Base-by-base conservation (phyloP, 2,113 vertebrate genomes). In the Scortum barcoo region DNA sequence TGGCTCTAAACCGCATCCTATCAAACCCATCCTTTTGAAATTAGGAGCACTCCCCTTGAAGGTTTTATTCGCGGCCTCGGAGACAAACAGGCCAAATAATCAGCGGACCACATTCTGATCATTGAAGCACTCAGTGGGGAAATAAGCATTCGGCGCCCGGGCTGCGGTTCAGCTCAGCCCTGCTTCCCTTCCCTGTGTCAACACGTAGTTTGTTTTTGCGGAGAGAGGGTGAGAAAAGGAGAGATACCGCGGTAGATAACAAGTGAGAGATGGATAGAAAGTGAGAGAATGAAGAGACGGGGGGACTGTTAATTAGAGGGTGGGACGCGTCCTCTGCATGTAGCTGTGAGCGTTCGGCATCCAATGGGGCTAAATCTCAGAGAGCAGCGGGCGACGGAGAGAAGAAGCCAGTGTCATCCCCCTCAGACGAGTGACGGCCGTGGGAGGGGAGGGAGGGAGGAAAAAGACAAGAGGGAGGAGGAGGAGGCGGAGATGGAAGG, bases 401-500 rank as follows among this genome's bases (percentile, higher is more conserved):
- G 70, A 80, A 83, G 68, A 69, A 79, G 40, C 70, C 50, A n/a
- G 69, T 70, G 58, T 72, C 88, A 78, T 69, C 77, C 77, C 72
- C 48, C 72, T 58, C 0, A 84, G 75, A 88, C n/a, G 48, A 86
- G 76, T 36, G 78, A 81, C 71, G 77, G 53, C 73, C 77, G 69
- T 38, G 81, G 76, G 72, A 81, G 86, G 83, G 46, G 42, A 76
- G 11, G 19, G n/a, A 40, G 40, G 4, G 53, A 66, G 44, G 66
- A 48, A 30, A 38, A 26, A 22, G 46, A 44, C 7, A 50, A 54
- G 50, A 1, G 68, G 56, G 33, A 40, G 38, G 63, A 28, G 46
- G 69, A 80, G 76, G 54, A 69, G 46, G 38, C 51, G 65, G 56
- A 65, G 86, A 62, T 65, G 75, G 78, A 89, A 85, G 84, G 79